Evolutionary conservation across 2,113 vertebrate genomes (phyloP).

Genomic region (Chaetorhynchus papuensis): DNA sequence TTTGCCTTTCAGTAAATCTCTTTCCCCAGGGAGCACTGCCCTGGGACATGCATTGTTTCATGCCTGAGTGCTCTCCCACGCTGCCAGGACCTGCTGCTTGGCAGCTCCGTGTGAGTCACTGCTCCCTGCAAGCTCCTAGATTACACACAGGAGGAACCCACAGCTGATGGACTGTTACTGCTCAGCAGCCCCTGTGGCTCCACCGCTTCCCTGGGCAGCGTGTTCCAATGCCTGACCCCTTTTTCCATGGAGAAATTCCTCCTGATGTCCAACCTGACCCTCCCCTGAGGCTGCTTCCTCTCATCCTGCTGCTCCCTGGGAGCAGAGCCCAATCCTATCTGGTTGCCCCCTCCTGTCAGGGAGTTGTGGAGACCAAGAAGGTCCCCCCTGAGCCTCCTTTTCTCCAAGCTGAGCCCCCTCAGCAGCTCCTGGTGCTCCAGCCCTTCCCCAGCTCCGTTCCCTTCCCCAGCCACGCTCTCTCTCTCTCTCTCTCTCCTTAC

Average conservation of each 20-base stretch:
- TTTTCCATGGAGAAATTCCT: not conserved
- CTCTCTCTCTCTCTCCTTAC: rapidly evolving
- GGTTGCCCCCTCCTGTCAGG: not conserved
- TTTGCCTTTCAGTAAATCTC: not conserved
- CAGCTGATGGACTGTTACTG: not conserved
- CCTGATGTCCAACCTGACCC: not conserved
- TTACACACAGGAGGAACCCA: not conserved
- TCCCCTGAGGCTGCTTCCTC: rapidly evolving
- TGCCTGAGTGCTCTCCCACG: not conserved
- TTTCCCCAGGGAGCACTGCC: not conserved
- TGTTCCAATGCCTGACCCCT: not conserved
- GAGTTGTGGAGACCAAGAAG: rapidly evolving
- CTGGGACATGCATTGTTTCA: rapidly evolving
- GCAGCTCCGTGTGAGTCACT: not conserved
- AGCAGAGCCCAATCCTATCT: rapidly evolving
- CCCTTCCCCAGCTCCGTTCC: not conserved
- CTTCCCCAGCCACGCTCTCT: not conserved
- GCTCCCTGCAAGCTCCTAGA: not conserved
- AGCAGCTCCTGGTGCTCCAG: not conserved
- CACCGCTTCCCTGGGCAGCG: not conserved
- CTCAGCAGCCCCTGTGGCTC: not conserved
- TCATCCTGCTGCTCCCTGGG: not conserved
- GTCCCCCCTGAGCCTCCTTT: not conserved
- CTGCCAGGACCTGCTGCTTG: not conserved
- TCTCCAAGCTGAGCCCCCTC: not conserved